Percentiles rank a stretch among this genome's conserved stretches.
Conservation (phyloP, 2,888 invertebrate species). For the Balanococcus diminutus region DNA sequence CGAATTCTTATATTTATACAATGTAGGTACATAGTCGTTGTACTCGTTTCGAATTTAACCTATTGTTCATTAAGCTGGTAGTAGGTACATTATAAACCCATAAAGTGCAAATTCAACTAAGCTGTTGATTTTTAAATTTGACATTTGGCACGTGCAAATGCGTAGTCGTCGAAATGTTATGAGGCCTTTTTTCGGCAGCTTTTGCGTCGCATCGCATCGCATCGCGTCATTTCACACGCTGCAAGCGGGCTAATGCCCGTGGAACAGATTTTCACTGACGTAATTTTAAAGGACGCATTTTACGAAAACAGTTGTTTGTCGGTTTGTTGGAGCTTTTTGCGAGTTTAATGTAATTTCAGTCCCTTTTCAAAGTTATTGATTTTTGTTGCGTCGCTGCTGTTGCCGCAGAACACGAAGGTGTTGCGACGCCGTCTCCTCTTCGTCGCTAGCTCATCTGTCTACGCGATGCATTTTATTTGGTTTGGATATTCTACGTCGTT, state of each 20-base stretch:
- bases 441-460: background rate
- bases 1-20: no score
- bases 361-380: conserved; percentile 27
- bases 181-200: background rate
- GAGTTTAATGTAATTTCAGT: conserved; percentile 17
- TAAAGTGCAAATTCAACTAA: background rate
- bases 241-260: background rate
- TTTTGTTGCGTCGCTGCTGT: background rate
- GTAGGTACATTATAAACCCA: no score
- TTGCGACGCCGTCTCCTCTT: background rate
- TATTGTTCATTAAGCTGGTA: no score
- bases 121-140: background rate
- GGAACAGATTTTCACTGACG: background rate
- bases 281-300: background rate
- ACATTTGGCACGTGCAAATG: background rate
- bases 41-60: no score
- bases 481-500: background rate
- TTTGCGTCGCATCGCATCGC: background rate
- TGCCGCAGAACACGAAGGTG: background rate
- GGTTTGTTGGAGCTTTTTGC: conserved; percentile 10
- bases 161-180: background rate
- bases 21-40: no score
- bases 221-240: background rate
- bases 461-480: background rate
- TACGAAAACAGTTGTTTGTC: conserved; percentile 9